Conservation (phyloP, 2,113 vertebrate genomes). For the Platanista minor region DNA sequence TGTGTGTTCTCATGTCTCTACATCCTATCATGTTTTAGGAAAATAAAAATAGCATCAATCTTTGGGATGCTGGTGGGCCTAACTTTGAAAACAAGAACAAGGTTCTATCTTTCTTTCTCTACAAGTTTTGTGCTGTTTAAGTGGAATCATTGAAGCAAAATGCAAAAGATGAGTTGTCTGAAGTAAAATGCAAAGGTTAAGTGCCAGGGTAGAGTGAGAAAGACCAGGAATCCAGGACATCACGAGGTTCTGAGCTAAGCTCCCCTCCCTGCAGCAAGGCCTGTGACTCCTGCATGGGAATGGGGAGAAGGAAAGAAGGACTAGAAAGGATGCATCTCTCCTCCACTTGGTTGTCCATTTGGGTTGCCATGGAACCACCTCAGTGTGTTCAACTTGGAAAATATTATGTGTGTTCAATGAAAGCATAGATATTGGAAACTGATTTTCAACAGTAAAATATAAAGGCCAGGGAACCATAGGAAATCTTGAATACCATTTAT, state of each 20-base stretch:
- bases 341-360: rapidly evolving
- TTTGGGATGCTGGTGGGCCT: slow-evolving; percentile 1
- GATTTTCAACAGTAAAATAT: not conserved
- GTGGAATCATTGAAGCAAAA: slow-evolving; percentile 51
- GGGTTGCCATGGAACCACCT: rapidly evolving
- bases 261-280: too few species aligned
- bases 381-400: not conserved
- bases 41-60: slow-evolving; percentile 51
- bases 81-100: slow-evolving; percentile 64
- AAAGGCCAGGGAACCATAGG: rapidly evolving
- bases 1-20: not conserved
- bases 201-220: not conserved
- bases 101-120: slow-evolving; percentile 31
- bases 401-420: rapidly evolving
- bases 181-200: slow-evolving; percentile 29
- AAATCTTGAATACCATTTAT: not conserved
- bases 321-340: rapidly evolving
- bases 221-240: rapidly evolving
- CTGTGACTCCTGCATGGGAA: rapidly evolving
- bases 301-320: rapidly evolving
- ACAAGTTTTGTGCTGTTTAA: slow-evolving; percentile 8
- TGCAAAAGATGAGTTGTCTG: slow-evolving; percentile 48
- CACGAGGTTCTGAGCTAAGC: rapidly evolving
- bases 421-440: too few species aligned
- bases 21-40: slow-evolving; percentile 16